Evolutionary conservation across 2,113 vertebrate species (phyloP).

Genomic region (Bubo bubo): DNA sequence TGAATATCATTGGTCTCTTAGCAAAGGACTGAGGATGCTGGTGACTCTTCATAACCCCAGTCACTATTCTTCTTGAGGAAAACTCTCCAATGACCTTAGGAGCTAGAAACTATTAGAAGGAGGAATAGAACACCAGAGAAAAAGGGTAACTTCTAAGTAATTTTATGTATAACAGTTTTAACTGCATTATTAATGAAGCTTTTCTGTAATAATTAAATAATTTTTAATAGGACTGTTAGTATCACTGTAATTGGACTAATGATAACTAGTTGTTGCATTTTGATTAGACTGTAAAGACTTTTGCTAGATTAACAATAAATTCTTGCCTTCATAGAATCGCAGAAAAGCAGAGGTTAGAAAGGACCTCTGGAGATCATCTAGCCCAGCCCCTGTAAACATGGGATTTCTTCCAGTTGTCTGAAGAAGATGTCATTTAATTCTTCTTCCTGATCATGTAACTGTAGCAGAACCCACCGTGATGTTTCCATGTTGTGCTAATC

Average conservation of each 20-base stretch:
- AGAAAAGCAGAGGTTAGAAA: background rate
- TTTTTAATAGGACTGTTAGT: background rate
- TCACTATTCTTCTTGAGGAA: background rate
- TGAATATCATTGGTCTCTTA: background rate
- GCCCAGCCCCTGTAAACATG: background rate
- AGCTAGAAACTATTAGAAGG: background rate
- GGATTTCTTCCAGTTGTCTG: background rate
- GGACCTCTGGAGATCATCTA: background rate
- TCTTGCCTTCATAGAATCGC: background rate
- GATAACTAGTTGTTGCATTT: background rate
- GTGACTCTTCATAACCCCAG: background rate
- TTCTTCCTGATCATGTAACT: background rate
- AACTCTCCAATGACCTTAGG: background rate
- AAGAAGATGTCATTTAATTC: background rate
- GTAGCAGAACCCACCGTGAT: background rate
- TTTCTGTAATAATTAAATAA: background rate
- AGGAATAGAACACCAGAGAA: background rate
- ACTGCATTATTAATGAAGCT: background rate
- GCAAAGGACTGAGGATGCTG: background rate
- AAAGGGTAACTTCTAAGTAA: background rate
- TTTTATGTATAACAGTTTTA: background rate
- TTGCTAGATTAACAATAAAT: background rate
- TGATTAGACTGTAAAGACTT: background rate
- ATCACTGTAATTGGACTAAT: background rate
- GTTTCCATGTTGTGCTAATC: rapidly evolving